These are phyloP conservation scores for Drosophila paranaensis DNA, from an alignment of 2,888 invertebrate genomes.

Conservation along the genomic window DNA sequence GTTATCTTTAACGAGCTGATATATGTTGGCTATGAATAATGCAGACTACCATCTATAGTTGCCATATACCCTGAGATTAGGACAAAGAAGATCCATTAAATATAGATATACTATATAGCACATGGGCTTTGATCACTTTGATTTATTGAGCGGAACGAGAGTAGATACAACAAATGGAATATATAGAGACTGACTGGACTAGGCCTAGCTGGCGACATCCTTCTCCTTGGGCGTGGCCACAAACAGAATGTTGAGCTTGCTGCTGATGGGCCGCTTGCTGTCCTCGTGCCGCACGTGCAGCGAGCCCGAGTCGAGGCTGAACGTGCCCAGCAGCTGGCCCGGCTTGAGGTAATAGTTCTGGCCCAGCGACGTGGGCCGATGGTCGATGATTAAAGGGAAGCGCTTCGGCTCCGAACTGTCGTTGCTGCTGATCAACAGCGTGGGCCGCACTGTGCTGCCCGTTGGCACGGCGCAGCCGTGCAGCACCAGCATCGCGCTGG, in stretches of 20 bases:
- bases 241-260: slow-evolving; percentile 76
- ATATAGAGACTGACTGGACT: not conserved
- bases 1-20: not conserved
- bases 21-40: not conserved
- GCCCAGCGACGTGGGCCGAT: slow-evolving; percentile 69
- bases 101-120: too few relatives aligned
- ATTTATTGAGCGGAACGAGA: slow-evolving; percentile 14
- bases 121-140: not conserved
- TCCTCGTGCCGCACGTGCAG: slow-evolving; percentile 58
- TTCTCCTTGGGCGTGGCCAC: slow-evolving; percentile 51
- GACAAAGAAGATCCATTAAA: too few relatives aligned
- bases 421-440: slow-evolving; percentile 32
- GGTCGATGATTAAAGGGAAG: slow-evolving; percentile 75
- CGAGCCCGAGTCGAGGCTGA: slow-evolving; percentile 59
- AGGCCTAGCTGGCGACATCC: slow-evolving; percentile 9
- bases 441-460: slow-evolving; percentile 34
- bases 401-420: slow-evolving; percentile 41
- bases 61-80: not conserved
- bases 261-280: slow-evolving; percentile 51
- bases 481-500: slow-evolving; percentile 13
- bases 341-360: slow-evolving; percentile 80
- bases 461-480: not conserved
- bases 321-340: slow-evolving; percentile 69
- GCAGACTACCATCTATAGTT: not conserved
- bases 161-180: not conserved